phyloP scores from a whole-genome alignment of 2,888 invertebrate species.

The Drosophila prostipennis region DNA sequence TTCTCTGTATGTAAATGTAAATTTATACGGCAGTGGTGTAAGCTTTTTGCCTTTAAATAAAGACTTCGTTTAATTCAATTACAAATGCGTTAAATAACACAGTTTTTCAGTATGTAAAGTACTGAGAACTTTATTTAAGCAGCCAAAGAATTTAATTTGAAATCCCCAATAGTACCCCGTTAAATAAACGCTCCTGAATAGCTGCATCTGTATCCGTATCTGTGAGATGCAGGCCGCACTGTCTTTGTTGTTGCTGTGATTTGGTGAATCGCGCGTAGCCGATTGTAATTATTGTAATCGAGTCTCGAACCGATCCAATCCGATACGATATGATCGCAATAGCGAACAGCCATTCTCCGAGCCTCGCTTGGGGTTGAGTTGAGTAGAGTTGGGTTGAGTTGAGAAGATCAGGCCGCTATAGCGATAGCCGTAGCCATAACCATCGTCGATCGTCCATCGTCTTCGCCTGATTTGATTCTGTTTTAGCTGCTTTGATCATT shows the following conservation, averaged over 20 bases:
- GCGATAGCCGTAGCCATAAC: conserved; percentile 2
- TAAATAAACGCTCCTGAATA: conserved; percentile 3
- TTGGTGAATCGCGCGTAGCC: conserved; percentile 81
- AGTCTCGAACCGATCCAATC: conserved; percentile 80
- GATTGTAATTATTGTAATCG: conserved; percentile 83
- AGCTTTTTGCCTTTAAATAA: no score
- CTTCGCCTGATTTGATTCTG: conserved; percentile 69
- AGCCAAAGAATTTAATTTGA: no score
- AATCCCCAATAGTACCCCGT: no score
- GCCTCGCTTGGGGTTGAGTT: neutral
- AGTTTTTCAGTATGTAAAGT: no score
- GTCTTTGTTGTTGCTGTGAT: conserved; percentile 56
- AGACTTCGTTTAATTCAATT: no score
- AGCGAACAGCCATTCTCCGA: conserved; percentile 10
- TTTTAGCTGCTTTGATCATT: conserved; percentile 71
- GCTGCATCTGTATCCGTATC: conserved; percentile 40
- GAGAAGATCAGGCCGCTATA: conserved; percentile 25
- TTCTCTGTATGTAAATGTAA: no score
- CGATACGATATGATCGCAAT: conserved; percentile 67
- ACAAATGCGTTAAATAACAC: no score
- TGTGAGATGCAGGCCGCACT: conserved; percentile 19
- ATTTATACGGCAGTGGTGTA: no score
- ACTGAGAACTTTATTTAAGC: no score
- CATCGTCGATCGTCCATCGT: conserved; percentile 10
- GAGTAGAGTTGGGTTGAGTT: no score